A percentile compares a stretch with the other conserved stretches of the same genome.
Conservation (phyloP, 2,113 vertebrate species). For the Cepphus grylle region DNA sequence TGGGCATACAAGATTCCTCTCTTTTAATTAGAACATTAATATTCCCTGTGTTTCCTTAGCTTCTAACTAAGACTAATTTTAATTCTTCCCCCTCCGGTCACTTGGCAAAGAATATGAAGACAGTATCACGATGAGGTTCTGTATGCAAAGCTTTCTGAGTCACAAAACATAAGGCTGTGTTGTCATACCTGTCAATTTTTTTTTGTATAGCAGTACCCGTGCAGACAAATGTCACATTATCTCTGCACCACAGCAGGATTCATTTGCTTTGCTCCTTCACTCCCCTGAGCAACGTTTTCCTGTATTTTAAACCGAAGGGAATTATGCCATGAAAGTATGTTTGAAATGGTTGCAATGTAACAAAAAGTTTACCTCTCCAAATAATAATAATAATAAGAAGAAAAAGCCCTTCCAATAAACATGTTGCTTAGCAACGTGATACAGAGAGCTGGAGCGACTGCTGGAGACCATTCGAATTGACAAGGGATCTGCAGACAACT, state of each 20-base stretch:
- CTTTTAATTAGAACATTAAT: constrained; percentile 53
- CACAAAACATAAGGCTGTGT: not conserved
- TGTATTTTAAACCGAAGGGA: constrained; percentile 33
- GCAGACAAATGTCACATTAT: constrained; percentile 59
- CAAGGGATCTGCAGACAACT: constrained; percentile 22
- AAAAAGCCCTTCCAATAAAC: constrained; percentile 44
- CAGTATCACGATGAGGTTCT: constrained; percentile 22
- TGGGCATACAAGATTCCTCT: not conserved
- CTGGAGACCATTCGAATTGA: constrained; percentile 41
- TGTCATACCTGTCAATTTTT: constrained; percentile 32
- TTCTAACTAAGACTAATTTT: constrained; percentile 16
- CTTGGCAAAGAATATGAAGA: constrained; percentile 31
- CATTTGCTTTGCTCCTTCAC: constrained; percentile 33
- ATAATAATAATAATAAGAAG: constrained; percentile 37
- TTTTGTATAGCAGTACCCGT: not conserved
- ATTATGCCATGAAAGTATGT: constrained; percentile 43
- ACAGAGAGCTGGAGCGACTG: constrained; percentile 22
- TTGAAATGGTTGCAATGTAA: constrained; percentile 15
- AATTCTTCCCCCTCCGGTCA: constrained; percentile 28
- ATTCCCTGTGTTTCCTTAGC: constrained; percentile 32
- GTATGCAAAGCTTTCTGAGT: not conserved
- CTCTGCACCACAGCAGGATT: constrained; percentile 34
- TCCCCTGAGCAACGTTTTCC: constrained; percentile 1
- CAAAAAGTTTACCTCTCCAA: constrained; percentile 50
- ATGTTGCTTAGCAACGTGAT: constrained; percentile 71